Evolutionary conservation across 2,797 vertebrate genomes (phyloP).

Genomic region (Phyllotis vaccarum): DNA sequence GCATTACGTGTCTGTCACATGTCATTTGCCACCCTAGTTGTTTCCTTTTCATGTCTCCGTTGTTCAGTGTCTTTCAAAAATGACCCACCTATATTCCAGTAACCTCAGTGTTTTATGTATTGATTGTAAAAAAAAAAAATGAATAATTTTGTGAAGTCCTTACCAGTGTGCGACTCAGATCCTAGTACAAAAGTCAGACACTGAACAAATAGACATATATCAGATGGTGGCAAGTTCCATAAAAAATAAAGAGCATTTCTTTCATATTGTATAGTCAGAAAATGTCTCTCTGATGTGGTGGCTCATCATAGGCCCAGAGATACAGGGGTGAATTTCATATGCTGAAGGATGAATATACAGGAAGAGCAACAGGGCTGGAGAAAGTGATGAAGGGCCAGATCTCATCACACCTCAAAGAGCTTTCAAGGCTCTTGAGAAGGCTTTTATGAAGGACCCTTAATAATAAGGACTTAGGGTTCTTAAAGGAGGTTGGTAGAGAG

Average conservation of each 20-base stretch:
- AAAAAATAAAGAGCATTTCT: neutral
- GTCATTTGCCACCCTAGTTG: neutral
- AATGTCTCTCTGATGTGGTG: neutral
- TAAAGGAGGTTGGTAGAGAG: neutral
- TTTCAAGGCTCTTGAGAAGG: neutral
- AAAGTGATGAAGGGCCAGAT: neutral
- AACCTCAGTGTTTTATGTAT: neutral
- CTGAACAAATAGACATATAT: neutral
- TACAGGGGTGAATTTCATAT: neutral
- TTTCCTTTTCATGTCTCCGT: neutral
- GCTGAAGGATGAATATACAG: neutral
- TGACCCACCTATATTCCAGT: neutral
- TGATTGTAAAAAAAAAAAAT: neutral
- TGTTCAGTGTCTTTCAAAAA: neutral
- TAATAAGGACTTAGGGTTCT: constrained; percentile 12
- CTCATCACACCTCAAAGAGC: neutral
- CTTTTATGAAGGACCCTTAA: neutral
- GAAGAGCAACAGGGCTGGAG: neutral
- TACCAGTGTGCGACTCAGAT: neutral
- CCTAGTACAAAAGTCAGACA: constrained; percentile 15
- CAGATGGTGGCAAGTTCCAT: neutral
- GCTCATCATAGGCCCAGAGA: constrained; percentile 25
- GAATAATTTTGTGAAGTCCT: constrained; percentile 7
- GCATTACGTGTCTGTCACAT: neutral
- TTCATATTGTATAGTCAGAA: neutral